These are phyloP conservation scores for Cylloceria caligata DNA, from an alignment of 2,888 invertebrate genomes.

Conservation along the genomic window DNA sequence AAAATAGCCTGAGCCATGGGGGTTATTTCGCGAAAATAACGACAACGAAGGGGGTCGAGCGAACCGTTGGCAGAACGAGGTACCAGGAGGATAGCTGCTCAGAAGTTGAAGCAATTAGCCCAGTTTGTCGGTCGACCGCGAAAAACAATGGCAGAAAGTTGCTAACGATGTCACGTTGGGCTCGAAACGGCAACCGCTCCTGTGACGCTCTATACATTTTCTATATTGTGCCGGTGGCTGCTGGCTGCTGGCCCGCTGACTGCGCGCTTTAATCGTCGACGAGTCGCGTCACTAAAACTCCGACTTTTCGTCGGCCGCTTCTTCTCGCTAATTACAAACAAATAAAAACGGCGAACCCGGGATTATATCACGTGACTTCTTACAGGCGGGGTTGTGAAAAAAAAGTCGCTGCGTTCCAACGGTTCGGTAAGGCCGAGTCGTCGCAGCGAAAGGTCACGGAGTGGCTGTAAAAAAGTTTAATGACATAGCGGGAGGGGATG, in stretches of 20 bases:
- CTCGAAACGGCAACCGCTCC: conserved; percentile 49
- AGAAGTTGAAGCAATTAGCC: conserved; percentile 81
- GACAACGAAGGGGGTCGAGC: conserved; percentile 1
- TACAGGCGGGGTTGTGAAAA: conserved; percentile 29
- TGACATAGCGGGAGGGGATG: conserved; percentile 36
- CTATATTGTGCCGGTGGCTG: conserved; percentile 9
- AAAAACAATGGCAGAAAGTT: conserved; percentile 81
- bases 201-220: conserved; percentile 31
- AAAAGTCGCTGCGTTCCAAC: not conserved
- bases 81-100: conserved; percentile 72
- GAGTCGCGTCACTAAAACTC: conserved; percentile 67
- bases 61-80: conserved; percentile 33
- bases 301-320: conserved; percentile 50
- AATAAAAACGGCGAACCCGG: conserved; percentile 65
- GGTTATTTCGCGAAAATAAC: conserved; percentile 41
- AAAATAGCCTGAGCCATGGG: conserved; percentile 2
- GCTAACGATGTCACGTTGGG: conserved; percentile 78
- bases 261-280: conserved; percentile 75
- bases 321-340: conserved; percentile 73
- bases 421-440: not conserved
- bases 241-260: conserved; percentile 65
- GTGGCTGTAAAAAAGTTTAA: conserved; percentile 48
- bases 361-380: conserved; percentile 38
- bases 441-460: conserved; percentile 4
- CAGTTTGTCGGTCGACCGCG: conserved; percentile 77